Evolutionary conservation across 2,113 vertebrate species (phyloP).

Genomic region (Lucifuga dentata): DNA sequence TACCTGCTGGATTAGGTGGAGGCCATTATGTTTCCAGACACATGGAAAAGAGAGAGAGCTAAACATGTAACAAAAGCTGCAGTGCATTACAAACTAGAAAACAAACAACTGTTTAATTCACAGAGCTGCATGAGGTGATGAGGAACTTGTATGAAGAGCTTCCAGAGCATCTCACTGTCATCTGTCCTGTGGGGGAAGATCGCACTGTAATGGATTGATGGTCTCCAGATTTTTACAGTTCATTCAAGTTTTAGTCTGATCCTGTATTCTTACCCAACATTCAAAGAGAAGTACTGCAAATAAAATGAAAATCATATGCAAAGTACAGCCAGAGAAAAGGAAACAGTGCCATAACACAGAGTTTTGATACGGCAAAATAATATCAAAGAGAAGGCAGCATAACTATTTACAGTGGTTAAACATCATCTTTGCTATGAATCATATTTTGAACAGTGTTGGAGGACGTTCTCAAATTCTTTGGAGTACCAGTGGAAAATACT

Average conservation of each 20-base stretch:
- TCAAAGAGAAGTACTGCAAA: background rate
- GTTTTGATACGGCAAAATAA: too few relatives aligned
- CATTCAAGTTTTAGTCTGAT: slow-evolving; percentile 38
- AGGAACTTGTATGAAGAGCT: slow-evolving; percentile 31
- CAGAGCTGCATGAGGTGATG: slow-evolving; percentile 6
- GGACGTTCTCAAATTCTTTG: too few relatives aligned
- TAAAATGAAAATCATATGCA: too few relatives aligned
- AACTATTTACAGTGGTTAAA: too few relatives aligned
- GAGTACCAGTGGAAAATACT: too few relatives aligned
- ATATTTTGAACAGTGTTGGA: too few relatives aligned
- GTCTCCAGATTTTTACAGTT: slow-evolving; percentile 12
- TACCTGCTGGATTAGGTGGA: slow-evolving; percentile 38
- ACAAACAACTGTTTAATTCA: background rate
- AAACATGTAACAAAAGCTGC: slow-evolving; percentile 26
- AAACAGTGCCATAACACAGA: too few relatives aligned
- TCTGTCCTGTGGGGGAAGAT: slow-evolving; percentile 19
- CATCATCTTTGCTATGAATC: too few relatives aligned
- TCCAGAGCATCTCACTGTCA: background rate
- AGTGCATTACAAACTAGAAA: slow-evolving; percentile 2
- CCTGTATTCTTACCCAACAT: background rate
- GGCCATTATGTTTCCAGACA: slow-evolving; percentile 53
- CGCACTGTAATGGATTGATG: too few relatives aligned
- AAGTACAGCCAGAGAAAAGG: too few relatives aligned
- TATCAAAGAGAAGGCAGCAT: too few relatives aligned
- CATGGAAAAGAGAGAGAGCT: slow-evolving; percentile 43